A percentile compares a stretch with the other conserved stretches of the same genome.
These are phyloP conservation scores for Carettochelys insculpta DNA, from an alignment of 2,113 vertebrate species.

Conservation along the genomic window DNA sequence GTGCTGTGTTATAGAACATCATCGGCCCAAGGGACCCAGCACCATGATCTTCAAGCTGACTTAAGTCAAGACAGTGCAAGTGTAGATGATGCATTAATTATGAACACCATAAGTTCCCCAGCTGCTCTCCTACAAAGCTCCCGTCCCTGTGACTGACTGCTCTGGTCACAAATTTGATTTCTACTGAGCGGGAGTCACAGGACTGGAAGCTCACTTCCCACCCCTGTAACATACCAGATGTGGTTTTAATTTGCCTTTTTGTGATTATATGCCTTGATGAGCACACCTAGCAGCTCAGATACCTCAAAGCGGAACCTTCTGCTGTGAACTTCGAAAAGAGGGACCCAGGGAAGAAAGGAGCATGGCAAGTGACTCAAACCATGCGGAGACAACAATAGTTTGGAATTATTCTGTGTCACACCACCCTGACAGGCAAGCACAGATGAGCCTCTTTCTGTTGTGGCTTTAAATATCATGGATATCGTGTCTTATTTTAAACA, in stretches of 20 bases:
- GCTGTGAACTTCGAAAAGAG: background rate
- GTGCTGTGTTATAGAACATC: no score
- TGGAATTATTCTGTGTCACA: background rate
- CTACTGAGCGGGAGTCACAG: background rate
- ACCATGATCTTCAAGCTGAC: no score
- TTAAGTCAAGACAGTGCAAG: no score
- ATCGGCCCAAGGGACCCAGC: no score
- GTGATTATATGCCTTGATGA: background rate
- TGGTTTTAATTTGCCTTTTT: background rate
- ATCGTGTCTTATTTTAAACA: background rate
- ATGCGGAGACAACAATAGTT: background rate
- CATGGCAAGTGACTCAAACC: background rate
- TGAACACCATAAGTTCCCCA: no score
- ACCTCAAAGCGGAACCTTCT: background rate
- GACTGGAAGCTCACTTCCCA: background rate
- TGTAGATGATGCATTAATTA: no score
- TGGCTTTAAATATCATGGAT: background rate
- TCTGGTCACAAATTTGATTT: no score
- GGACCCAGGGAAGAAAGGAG: background rate
- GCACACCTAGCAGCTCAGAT: background rate
- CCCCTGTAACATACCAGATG: background rate
- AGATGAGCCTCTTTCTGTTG: background rate
- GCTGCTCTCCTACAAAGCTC: background rate
- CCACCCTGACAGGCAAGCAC: background rate
- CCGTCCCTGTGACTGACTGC: no score